Conservation (phyloP, 2,113 vertebrate species). For the Ptyas mucosa region DNA sequence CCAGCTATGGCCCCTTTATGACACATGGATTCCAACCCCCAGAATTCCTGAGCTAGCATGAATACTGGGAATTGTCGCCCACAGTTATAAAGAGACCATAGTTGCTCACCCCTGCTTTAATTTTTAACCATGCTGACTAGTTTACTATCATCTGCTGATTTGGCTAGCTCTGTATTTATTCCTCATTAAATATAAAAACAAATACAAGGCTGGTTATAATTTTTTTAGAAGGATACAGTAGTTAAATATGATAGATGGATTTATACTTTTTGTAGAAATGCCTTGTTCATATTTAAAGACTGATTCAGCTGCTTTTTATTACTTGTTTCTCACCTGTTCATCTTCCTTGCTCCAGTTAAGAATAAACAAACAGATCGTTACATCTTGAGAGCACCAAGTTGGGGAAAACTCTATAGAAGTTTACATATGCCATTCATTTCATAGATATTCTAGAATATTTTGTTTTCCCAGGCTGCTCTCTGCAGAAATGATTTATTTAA, state of each 20-base stretch:
- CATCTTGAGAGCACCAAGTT: background rate
- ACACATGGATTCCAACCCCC: background rate
- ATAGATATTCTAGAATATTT: slow-evolving; percentile 35
- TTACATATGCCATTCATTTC: slow-evolving; percentile 15
- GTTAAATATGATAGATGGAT: background rate
- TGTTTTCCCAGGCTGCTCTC: slow-evolving; percentile 11
- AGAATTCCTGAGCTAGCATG: background rate
- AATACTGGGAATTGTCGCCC: background rate
- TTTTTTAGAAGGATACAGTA: background rate
- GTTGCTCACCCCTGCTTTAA: background rate
- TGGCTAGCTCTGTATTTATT: background rate
- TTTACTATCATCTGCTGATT: background rate
- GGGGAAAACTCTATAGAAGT: background rate
- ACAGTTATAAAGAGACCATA: background rate
- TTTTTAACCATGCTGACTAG: background rate
- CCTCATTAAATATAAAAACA: background rate
- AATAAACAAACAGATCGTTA: slow-evolving; percentile 8
- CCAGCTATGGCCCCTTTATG: background rate
- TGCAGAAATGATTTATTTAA: slow-evolving; percentile 18
- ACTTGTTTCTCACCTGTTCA: background rate
- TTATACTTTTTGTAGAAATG: background rate
- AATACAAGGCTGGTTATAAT: background rate
- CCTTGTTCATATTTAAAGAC: background rate
- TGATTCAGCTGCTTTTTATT: background rate
- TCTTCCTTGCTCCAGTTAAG: background rate